These are phyloP conservation scores for Bos indicus DNA, from an alignment of 2,113 vertebrate species.

Conservation along the genomic window DNA sequence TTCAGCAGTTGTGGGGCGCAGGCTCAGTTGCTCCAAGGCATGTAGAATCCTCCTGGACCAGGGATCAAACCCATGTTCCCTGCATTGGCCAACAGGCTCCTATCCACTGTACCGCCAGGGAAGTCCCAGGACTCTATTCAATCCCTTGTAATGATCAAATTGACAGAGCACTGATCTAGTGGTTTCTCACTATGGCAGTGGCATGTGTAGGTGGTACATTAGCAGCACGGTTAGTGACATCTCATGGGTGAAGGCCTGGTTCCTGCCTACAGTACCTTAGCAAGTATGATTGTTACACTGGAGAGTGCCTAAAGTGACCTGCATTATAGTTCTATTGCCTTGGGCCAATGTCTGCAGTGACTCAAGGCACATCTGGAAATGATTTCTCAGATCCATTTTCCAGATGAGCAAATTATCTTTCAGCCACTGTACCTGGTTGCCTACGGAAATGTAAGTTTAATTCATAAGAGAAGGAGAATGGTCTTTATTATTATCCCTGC, in stretches of 20 bases:
- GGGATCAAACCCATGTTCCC: not conserved
- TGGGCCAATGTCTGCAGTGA: not conserved
- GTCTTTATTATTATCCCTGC: not conserved
- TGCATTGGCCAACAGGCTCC: not conserved
- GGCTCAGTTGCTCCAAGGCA: not conserved
- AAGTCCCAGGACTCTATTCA: not conserved
- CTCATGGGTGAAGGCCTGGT: not conserved
- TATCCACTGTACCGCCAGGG: not conserved
- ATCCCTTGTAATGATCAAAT: not conserved
- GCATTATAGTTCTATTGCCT: not conserved
- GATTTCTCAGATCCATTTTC: not conserved
- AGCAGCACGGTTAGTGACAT: not conserved
- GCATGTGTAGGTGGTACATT: not conserved
- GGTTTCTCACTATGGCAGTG: not conserved
- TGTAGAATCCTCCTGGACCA: not conserved
- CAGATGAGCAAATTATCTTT: conserved; percentile 4
- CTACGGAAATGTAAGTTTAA: conserved; percentile 14
- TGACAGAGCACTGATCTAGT: not conserved
- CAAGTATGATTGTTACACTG: not conserved
- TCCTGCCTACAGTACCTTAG: not conserved
- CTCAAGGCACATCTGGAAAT: conserved; percentile 5
- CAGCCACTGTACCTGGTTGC: not conserved
- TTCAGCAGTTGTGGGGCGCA: not conserved
- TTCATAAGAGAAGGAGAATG: not conserved
- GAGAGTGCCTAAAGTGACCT: not conserved